phyloP scores from a whole-genome alignment of 1,140 invertebrate species.

The Mactra quadrangularis region DNA sequence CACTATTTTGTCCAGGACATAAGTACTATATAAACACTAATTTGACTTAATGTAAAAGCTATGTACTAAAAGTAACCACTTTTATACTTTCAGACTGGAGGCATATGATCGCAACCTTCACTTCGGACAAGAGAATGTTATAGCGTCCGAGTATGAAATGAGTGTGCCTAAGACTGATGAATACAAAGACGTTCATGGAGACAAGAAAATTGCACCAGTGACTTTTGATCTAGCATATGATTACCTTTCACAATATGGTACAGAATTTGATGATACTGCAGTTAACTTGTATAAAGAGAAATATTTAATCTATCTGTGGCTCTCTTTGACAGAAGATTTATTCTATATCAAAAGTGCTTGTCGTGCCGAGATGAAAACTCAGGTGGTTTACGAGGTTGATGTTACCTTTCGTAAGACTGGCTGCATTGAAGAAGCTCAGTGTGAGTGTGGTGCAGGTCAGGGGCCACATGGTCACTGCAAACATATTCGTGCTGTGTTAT shows the following conservation, averaged over 20 bases:
- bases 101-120: background rate
- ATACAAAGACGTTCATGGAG: conserved; percentile 22
- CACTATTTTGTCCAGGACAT: no score
- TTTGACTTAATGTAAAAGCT: no score
- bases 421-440: conserved; percentile 59
- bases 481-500: conserved; percentile 60
- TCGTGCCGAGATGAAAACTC: conserved; percentile 65
- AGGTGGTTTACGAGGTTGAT: conserved; percentile 61
- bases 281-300: conserved; percentile 31
- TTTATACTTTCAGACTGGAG: conserved; percentile 1
- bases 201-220: background rate
- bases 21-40: no score
- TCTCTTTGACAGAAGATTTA: background rate
- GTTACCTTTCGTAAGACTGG: conserved; percentile 51
- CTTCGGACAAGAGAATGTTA: background rate
- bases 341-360: conserved; percentile 32
- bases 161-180: background rate
- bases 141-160: background rate
- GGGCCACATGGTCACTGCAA: conserved; percentile 69
- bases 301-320: conserved; percentile 14
- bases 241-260: background rate
- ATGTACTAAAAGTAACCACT: no score
- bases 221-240: background rate
- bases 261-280: conserved; percentile 36
- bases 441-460: conserved; percentile 70